Base-by-base conservation (phyloP, 2,797 vertebrate genomes). In the Melanogrammus aeglefinus region DNA sequence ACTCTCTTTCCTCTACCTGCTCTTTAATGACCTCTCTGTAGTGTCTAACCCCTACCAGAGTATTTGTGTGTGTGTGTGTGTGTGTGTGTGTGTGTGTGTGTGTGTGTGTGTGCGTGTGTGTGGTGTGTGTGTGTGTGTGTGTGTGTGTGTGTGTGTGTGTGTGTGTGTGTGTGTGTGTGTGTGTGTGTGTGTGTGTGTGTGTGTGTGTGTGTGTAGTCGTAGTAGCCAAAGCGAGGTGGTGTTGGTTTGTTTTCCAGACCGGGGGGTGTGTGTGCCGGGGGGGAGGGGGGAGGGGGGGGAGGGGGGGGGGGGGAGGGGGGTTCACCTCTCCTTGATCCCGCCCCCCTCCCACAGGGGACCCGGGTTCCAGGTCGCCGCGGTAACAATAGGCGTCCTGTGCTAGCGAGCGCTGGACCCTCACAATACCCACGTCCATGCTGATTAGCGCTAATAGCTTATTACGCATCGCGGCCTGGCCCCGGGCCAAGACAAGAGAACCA, bases 401-500 rank as follows among this genome's bases (percentile, higher is more conserved):
- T 86, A 84, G 88, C 93, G 90, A 77, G 75, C 87, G 91, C 90
- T 86, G 87, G 91, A 85, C 92, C 88, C 90, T 89, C 94, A 95
- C 95, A 97, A 95, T 95, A 94, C 92, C 88, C 94, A 91, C 87
- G 96, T 97, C 96, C 95, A 95, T 96, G 94, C 94, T 89, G 93
- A 98, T 98, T 98, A 98, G 92, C 47, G 95, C 94, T 96, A 95
- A 96, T 96, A 96, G 96, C 96, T 97, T 97, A 97, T 97, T 97
- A 96, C 91, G 85, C 91, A 96, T 94, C 94, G 94, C 93, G 94
- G 95, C 94, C 94, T 95, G 95, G 95, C 95, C 75, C 85, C 87
- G 85, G 88, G 92, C 92, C 93, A 91, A 87, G 75, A 83, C 89
- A 93, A 95, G 91, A 77, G 93, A 93, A 94, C 95, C 96, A 98